Evolutionary conservation across 2,797 vertebrate genomes (phyloP).

Genomic region (Orientallactaga sibirica): DNA sequence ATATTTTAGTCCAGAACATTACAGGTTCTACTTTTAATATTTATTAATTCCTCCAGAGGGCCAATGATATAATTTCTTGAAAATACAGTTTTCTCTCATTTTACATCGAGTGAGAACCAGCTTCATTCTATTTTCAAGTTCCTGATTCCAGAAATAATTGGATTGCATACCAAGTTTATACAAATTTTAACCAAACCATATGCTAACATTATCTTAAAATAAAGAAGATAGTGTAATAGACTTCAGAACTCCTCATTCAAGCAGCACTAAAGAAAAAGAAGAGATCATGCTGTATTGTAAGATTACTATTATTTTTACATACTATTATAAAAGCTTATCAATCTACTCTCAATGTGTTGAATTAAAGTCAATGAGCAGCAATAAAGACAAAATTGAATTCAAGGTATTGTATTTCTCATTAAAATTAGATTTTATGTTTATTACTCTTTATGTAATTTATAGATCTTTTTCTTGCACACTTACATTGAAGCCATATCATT

Average conservation of each 20-base stretch:
- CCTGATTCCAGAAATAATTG: constrained; percentile 13
- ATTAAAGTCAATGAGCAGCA: background rate
- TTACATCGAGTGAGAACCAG: background rate
- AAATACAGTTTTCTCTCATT: constrained; percentile 18
- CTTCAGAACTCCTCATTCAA: background rate
- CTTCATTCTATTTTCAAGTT: constrained; percentile 17
- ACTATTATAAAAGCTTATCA: background rate
- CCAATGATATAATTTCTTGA: background rate
- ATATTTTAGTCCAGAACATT: constrained; percentile 5
- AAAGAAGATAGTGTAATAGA: constrained; percentile 7
- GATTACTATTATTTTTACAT: background rate
- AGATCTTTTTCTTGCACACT: background rate
- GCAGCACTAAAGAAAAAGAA: background rate
- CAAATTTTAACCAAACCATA: background rate
- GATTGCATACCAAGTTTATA: background rate
- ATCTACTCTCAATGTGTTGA: background rate
- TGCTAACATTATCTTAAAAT: constrained; percentile 19
- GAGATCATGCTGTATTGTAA: background rate
- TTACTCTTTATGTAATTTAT: constrained; percentile 24
- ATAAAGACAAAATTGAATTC: background rate
- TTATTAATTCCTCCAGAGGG: background rate
- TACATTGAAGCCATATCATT: background rate
- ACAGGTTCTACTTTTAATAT: constrained; percentile 24
- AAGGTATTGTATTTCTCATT: background rate
- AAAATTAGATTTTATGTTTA: constrained; percentile 25